Conservation (phyloP, 92 coral and sea anemone species). For the Chrysogorgia sp. region DNA sequence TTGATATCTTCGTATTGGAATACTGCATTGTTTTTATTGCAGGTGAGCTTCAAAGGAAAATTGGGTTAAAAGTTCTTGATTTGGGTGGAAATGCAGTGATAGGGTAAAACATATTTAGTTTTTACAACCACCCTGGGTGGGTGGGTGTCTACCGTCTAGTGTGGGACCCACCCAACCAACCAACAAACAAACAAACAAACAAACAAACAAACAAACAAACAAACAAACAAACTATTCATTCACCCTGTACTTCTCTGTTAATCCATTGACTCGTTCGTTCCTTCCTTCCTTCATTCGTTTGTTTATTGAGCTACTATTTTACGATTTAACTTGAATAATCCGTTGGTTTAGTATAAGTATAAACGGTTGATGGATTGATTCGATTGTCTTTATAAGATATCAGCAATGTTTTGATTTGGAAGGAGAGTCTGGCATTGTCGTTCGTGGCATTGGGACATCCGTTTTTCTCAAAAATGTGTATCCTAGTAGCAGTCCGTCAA, state of each 20-base stretch:
- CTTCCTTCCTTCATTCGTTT: too few relatives aligned
- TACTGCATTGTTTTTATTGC: background rate
- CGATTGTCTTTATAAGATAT: conserved; percentile 58
- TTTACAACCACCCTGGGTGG: too few relatives aligned
- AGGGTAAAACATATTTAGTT: conserved; percentile 63
- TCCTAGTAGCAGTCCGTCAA: conserved; percentile 68
- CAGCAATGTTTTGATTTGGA: conserved; percentile 98
- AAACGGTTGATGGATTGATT: background rate
- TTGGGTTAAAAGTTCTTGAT: conserved; percentile 92
- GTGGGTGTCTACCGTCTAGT: too few relatives aligned
- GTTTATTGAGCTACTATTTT: background rate
- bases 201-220: too few relatives aligned
- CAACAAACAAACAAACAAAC: too few relatives aligned
- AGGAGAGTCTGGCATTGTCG: conserved; percentile 97
- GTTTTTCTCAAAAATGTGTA: conserved; percentile 69
- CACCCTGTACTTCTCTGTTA: too few relatives aligned
- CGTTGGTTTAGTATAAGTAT: background rate
- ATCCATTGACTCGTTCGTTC: too few relatives aligned
- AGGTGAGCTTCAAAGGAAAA: conserved; percentile 96
- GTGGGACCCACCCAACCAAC: too few relatives aligned
- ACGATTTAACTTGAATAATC: background rate
- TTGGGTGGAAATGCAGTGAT: conserved; percentile 95
- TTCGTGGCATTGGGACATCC: conserved; percentile 94
- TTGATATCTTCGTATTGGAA: background rate
- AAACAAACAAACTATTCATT: too few relatives aligned